Conservation (phyloP, 2,888 invertebrate species). For the Ecliptopera silaceata region DNA sequence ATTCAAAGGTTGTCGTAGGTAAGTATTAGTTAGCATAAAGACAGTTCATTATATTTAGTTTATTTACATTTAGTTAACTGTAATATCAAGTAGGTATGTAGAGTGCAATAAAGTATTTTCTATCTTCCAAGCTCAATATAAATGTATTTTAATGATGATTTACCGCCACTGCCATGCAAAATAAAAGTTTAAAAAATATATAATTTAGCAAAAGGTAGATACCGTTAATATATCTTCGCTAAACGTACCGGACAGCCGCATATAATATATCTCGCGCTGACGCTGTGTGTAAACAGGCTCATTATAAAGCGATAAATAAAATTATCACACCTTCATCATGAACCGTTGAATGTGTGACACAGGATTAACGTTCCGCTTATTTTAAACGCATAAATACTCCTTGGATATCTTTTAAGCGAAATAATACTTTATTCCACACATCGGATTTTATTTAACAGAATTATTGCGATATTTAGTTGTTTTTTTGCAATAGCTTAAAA, state of each 20-base stretch:
- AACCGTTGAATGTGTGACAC: constrained; percentile 62
- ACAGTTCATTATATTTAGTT: no score
- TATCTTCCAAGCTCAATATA: no score
- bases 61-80: no score
- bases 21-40: no score
- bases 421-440: no score
- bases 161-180: constrained; percentile 13
- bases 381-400: constrained; percentile 66
- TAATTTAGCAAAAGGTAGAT: constrained; percentile 15
- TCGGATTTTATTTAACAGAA: not conserved
- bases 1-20: no score
- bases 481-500: constrained; percentile 45
- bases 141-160: constrained; percentile 20
- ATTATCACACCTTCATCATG: constrained; percentile 72
- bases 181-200: constrained; percentile 12
- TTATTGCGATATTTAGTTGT: not conserved
- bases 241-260: constrained; percentile 20
- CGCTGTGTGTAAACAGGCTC: constrained; percentile 67
- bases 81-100: no score
- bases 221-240: constrained; percentile 17
- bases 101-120: no score
- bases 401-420: constrained; percentile 44
- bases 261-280: constrained; percentile 45
- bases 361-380: constrained; percentile 60
- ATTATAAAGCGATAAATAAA: constrained; percentile 81